Evolutionary conservation across 2,797 vertebrate genomes (phyloP).

Genomic region (Morus bassanus): DNA sequence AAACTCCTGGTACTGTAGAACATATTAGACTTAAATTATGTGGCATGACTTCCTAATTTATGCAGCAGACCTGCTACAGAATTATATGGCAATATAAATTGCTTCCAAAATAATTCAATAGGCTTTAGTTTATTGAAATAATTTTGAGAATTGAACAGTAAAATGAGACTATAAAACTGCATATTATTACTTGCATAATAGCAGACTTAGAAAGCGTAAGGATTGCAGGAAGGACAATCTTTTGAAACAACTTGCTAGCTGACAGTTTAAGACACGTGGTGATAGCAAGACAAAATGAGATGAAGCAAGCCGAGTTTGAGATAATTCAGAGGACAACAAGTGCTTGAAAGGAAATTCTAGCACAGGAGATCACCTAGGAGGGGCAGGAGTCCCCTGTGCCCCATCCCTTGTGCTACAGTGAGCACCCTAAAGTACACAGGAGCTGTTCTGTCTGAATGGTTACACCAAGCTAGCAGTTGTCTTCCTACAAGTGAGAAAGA

Average conservation of each 20-base stretch:
- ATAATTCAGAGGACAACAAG: neutral
- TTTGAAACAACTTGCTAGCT: neutral
- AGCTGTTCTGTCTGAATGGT: neutral
- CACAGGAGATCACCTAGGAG: accelerated
- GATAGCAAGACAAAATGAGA: neutral
- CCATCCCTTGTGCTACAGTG: accelerated
- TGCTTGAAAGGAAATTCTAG: neutral
- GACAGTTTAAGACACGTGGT: neutral
- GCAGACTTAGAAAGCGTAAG: neutral
- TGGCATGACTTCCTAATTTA: neutral
- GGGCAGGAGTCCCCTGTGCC: accelerated
- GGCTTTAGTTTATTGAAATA: neutral
- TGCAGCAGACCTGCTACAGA: neutral
- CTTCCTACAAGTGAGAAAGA: neutral
- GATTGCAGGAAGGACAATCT: neutral
- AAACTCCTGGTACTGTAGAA: neutral
- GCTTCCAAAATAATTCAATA: neutral
- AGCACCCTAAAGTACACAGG: accelerated
- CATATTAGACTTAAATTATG: neutral
- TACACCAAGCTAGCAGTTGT: accelerated
- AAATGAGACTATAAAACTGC: neutral
- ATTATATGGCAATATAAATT: neutral
- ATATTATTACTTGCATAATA: neutral
- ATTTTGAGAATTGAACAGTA: neutral
- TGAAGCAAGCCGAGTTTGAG: neutral